Base-by-base conservation (phyloP, 2,888 invertebrate species). In the Nudaria mundana region DNA sequence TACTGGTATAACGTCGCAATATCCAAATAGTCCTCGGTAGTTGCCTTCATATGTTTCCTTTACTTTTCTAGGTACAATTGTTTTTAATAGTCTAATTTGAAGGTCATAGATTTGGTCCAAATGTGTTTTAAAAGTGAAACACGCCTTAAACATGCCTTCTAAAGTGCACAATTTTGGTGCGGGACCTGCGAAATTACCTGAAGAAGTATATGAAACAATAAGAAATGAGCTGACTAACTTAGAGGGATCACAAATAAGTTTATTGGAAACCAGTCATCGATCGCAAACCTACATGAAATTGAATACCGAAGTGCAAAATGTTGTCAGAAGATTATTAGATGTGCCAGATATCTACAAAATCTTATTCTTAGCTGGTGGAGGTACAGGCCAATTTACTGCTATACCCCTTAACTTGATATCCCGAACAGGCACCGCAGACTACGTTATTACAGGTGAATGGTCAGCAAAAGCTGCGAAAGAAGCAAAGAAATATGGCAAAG, bases 381-480 rank as follows among this genome's bases (percentile, higher is more conserved):
- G 98, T 18, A 96, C 95, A 12, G 99, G 98, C 1, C 93, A 97
- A 66, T 99, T 99, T 80, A 94, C 98, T 1, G 97, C 97, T 0
- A 92, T 99, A 3, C 95, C 98, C 2, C 85, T 99, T 63, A 99
- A 99, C 81, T 90, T 99, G 45, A 93, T 97, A 52, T 91, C 92
- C 5, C 90, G 91, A 61, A 94, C 94, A 31, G 96, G 95, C 49
- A 91, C 91, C 1, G 97, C 97, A 0, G 97, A 97, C 83, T 97
- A 97, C 65, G 90, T 95, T 48, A 94, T 97, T 3, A 97, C 96
- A 42, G 98, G 98, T 14, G 92, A 95, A 0, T 99, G 99, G 99
- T 99, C 99, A 0, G 91, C 93, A 0, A 97, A 98, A 76, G 98
- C 99, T 3, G 97, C 97, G 0, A 95, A 97, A 75, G 99, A 99